Percentiles rank a stretch among this genome's conserved stretches.
phyloP scores from a whole-genome alignment of 2,888 invertebrate species.

The Cosmorhoe ocellata region DNA sequence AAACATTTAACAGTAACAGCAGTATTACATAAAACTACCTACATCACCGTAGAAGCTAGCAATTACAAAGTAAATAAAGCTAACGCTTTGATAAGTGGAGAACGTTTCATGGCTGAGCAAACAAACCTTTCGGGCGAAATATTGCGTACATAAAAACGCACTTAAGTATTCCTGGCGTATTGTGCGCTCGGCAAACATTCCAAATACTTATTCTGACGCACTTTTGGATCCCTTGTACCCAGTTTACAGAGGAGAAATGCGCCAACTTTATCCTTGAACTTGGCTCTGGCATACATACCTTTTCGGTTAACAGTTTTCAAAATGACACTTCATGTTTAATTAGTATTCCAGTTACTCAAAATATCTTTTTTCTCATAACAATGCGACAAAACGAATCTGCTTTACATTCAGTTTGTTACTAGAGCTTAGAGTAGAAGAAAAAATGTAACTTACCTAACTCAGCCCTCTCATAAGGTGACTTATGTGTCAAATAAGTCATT shows the following conservation, averaged over 20 bases:
- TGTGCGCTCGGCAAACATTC: slow-evolving; percentile 33
- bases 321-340: too few species aligned
- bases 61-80: slow-evolving; percentile 31
- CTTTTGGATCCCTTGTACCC: slow-evolving; percentile 31
- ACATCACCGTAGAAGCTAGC: slow-evolving; percentile 12
- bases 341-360: too few species aligned
- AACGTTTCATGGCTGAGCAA: slow-evolving; percentile 43
- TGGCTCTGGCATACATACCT: slow-evolving; percentile 6
- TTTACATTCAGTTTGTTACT: too few species aligned
- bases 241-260: slow-evolving; percentile 26
- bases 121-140: slow-evolving; percentile 46
- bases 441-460: background rate
- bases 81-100: slow-evolving; percentile 44
- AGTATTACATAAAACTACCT: background rate
- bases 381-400: too few species aligned
- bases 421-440: too few species aligned
- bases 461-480: slow-evolving; percentile 1
- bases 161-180: slow-evolving; percentile 36
- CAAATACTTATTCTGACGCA: slow-evolving; percentile 33
- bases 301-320: background rate
- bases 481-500: slow-evolving; percentile 12
- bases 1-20: slow-evolving; percentile 5
- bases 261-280: slow-evolving; percentile 25
- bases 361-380: too few species aligned
- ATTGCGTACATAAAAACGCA: slow-evolving; percentile 46